Evolutionary conservation across 2,888 invertebrate species (phyloP), one percentile per base, ranked within the genome.

Genomic region (Thysanoteuthis rhombus): DNA sequence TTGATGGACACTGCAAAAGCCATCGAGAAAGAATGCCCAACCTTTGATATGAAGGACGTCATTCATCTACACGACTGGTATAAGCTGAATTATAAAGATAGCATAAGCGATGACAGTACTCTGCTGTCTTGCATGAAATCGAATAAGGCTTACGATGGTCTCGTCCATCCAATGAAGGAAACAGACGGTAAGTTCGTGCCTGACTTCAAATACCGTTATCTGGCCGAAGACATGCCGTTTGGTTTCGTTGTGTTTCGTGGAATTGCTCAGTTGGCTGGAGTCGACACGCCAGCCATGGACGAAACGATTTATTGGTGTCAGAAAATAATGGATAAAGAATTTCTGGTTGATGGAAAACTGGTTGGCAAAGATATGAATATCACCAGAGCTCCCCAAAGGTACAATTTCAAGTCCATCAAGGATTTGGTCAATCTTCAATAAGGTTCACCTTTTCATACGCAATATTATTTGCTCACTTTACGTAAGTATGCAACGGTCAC

Each of bases 221-320:
- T 94, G 42, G 92, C 95, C 10, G 96, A 96, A 92, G 96, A 96
- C 93, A 93, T 96, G 28, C 96, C 96, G 2, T 96, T 94, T 93
- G 96, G 96, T 32, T 93, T 96, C 28, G 95, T 95, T 28, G 95
- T 96, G 8, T 94, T 95, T 94, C 95, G 95, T 90, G 96, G 96
- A 1, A 95, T 96, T 39, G 95, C 95, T 19, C 94, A 95, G 93
- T 95, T 95, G 75, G 95, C 95, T 0, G 95, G 95, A 3, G 95
- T 96, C 0, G 93, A 93, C 39, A 96, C 96, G 12, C 96, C 96
- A 8, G 94, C 94, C 19, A 95, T 95, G 45, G 96, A 96, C 94
- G 93, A 94, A 47, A 94, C 96, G 28, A 94, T 96, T 92, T 89
- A 93, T 28, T 96, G 96, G 96, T 95, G 95, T 16, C 96, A 96